phyloP scores from a whole-genome alignment of 2,888 invertebrate species.

The Cryptocephalus primarius region DNA sequence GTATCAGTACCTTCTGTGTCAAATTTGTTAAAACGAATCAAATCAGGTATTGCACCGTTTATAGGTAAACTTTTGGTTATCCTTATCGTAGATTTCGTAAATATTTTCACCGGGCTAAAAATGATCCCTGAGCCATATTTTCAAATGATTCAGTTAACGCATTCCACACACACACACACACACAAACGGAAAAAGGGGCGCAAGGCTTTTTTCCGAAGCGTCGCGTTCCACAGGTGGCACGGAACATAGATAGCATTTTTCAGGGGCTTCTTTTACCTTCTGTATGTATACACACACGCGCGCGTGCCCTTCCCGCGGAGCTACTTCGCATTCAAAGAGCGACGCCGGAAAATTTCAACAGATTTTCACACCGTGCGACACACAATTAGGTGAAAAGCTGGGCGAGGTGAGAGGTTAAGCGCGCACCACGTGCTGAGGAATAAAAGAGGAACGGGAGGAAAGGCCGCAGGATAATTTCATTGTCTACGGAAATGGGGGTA shows the following conservation, averaged over 20 bases:
- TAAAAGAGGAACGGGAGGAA: constrained; percentile 7
- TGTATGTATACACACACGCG: background rate
- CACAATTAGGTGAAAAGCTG: constrained; percentile 6
- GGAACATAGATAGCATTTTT: constrained; percentile 33
- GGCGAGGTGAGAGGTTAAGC: constrained; percentile 4
- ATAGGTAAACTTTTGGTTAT: no score
- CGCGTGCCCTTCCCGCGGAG: constrained; percentile 9
- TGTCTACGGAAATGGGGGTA: constrained; percentile 5
- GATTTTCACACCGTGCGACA: constrained; percentile 13
- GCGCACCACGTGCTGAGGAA: constrained; percentile 9
- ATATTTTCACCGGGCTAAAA: no score
- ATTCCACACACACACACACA: constrained; percentile 1
- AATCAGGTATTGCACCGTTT: no score
- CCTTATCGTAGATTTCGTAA: no score
- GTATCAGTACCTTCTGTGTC: no score
- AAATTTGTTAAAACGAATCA: no score
- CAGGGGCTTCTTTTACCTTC: constrained; percentile 26
- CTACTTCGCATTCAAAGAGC: constrained; percentile 22
- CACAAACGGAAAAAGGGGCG: background rate
- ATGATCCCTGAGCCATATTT: background rate
- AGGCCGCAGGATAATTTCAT: constrained; percentile 6
- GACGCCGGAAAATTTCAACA: constrained; percentile 17
- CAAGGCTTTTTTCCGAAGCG: background rate
- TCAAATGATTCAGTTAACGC: constrained; percentile 3
- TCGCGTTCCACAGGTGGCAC: constrained; percentile 30